Base-by-base conservation (phyloP, 2,797 vertebrate genomes). In the Siniperca undulata region DNA sequence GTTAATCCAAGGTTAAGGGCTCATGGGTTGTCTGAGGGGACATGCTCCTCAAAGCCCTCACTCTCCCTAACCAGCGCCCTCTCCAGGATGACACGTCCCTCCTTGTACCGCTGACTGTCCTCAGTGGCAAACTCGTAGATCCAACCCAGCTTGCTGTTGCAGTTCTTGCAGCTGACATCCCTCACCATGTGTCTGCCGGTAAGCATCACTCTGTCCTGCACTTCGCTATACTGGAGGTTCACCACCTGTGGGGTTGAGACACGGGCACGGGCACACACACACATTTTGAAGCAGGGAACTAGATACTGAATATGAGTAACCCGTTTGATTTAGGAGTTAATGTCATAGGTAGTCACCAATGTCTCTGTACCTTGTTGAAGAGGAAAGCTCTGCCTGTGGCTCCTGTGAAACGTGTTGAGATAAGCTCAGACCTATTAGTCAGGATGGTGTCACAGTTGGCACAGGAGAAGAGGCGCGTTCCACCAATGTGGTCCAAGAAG, bases 91-190 rank as follows among this genome's bases (percentile, higher is more conserved):
- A 99, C 98, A 0, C 98, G 97, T 3, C 98, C 98, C 78, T 99
- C 98, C 90, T 99, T 99, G 93, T 99, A 99, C 78, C 98, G 97
- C 95, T 99, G 98, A 92, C 98, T 99, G 95, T 99, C 98, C 95
- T 99, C 98, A 0, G 98, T 99, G 62, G 98, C 98, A 84, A 99
- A 99, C 94, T 99, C 98, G 74, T 99, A 99, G 96, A 99, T 99
- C 98, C 98, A 99, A 13, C 98, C 98, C 92, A 99, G 94, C 92
- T 99, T 99, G 95, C 98, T 99, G 96, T 98, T 99, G 96, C 98
- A 99, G 97, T 99, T 99, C 94, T 99, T 99, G 95, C 98, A 99
- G 96, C 98, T 99, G 94, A 99, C 98, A 0, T 99, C 98, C 22
- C 98, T 96, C 88, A 99, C 98, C 98, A 99, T 99, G 95, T 99